Evolutionary conservation across 2,888 invertebrate species (phyloP), one percentile per base, ranked within the genome.

Genomic region (Lasioglossum villosulum): DNA sequence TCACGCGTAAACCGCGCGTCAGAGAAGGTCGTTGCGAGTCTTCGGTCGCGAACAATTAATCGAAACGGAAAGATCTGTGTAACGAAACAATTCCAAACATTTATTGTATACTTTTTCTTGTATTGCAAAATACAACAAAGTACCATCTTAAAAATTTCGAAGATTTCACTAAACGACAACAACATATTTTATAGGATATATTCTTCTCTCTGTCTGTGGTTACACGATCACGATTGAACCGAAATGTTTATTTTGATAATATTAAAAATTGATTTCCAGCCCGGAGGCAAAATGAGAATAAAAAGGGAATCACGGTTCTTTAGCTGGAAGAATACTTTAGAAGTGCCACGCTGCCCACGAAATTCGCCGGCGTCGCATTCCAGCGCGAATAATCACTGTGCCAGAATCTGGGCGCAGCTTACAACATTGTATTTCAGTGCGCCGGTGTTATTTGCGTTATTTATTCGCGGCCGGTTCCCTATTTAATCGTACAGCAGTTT

Each of bases 401-500:
- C 76, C 76, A 77, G 76, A 68, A 68, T 37, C 48, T 27, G 76
- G 12, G 52, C n/a, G 30, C 48, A 77, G 68, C 66, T 27, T 23
- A 30, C 68, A 70, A 82, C 83, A 83, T 84, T 84, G 83, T 84
- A 78, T 75, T 72, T 48, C 39, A 45, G 56, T 66, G n/a, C 75
- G n/a, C 68, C 56, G 56, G 75, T 75, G 72, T 83, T 83, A 84
- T 78, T 83, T 83, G 42, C 30, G 83, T 84, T 83, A 84, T 84
- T 84, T 84, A 84, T 83, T 75, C 78, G 75, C 37, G 72, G 72
- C 77, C 78, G 75, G 78, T 78, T 84, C 73, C 19, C 75, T 75
- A 78, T 78, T 84, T 84, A 84, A 84, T 84, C 78, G 75, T 78
- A 78, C 73, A 75, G 66, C 78, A 71, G 78, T 83, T 84, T 84